Evolutionary conservation across 2,797 vertebrate genomes (phyloP).

Genomic region (Halcyon chelicuti): DNA sequence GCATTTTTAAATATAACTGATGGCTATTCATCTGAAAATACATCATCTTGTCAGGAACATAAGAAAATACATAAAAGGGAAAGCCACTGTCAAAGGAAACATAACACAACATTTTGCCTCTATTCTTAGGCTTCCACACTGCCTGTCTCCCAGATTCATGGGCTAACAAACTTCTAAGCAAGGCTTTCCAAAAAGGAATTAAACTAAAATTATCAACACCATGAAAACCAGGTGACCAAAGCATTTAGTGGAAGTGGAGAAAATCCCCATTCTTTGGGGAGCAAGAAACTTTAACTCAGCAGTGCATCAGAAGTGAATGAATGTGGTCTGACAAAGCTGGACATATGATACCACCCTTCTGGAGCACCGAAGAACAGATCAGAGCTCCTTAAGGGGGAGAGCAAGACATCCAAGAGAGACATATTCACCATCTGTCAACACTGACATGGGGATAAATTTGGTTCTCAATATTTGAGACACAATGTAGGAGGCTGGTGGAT

Average conservation of each 20-base stretch:
- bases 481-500: not conserved
- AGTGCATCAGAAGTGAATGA: not conserved
- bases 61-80: not conserved
- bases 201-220: not conserved
- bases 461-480: not conserved
- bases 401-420: not conserved
- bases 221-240: not conserved
- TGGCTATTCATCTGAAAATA: constrained; percentile 11
- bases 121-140: not conserved
- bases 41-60: not conserved
- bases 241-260: not conserved
- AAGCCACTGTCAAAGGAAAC: constrained; percentile 26
- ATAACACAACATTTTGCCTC: not conserved
- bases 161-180: not conserved
- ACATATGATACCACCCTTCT: rapidly evolving
- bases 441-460: not conserved
- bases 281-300: not conserved
- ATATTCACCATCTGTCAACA: not conserved
- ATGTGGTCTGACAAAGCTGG: not conserved
- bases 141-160: not conserved
- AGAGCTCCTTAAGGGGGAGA: not conserved
- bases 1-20: not conserved
- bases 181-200: not conserved
- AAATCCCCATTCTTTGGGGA: not conserved
- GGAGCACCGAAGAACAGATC: not conserved